Base-by-base conservation (phyloP, 2,113 vertebrate genomes). In the Poeciliopsis retropinna region DNA sequence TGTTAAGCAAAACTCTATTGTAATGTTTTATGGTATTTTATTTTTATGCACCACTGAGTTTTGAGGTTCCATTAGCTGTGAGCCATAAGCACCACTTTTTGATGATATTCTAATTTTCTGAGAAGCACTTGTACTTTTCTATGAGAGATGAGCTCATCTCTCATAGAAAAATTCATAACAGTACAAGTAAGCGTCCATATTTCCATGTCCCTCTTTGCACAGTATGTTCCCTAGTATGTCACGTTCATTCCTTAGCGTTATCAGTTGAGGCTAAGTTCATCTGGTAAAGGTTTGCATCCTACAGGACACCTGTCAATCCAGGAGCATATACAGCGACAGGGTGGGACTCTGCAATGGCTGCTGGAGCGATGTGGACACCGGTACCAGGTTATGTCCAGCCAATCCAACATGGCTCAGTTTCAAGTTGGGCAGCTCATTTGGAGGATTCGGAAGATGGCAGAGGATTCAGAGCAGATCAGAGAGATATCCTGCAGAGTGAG, bases 351-450 rank as follows among this genome's bases (percentile, higher is more conserved):
- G 2, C 73, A 31, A 5, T 77, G 78, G 80, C 78, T 90, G 60
- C 47, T 90, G 78, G 84, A 83, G 57, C 74, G 78, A 60, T 90
- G 88, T 54, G 32, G 80, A n/a, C 77, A 83, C 78, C 80, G 84
- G 70, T 78, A 83, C 73, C 82, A 86, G 28, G 64, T 85, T 1
- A 10, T 88, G 34, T 44, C 9, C 64, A 66, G 61, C 31, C 34
- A 68, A 1, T 8, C 19, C 34, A 4, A n/a, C 2, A 11, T 13
- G 1, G 15, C 83, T 1, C 28, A 30, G 57, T 12, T 17, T 30
- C 70, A 85, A 61, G 37, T 78, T 8, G 15, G 10, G 0, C 39
- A 79, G 67, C 75, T 88, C 31, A 32, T 86, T 41, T 3, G 25
- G 44, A 85, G 85, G 65, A 75, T 86, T 22, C 70, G 64, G 25